phyloP scores from a whole-genome alignment of 2,113 vertebrate species.

The Callocephalon fimbriatum region DNA sequence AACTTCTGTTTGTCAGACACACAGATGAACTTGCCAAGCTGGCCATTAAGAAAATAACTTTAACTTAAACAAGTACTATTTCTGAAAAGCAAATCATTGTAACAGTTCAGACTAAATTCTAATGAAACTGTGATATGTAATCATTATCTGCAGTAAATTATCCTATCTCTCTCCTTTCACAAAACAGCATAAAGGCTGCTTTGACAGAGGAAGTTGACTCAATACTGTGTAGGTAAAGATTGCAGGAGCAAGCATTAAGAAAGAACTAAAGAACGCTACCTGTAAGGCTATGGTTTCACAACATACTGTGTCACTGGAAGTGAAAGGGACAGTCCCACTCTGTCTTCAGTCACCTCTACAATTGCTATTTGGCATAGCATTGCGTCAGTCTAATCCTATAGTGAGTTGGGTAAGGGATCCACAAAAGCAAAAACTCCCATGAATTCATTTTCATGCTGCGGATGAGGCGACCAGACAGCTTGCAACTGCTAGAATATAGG shows the following conservation, averaged over 20 bases:
- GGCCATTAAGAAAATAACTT: neutral
- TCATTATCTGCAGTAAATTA: neutral
- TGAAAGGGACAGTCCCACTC: neutral
- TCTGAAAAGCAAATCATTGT: neutral
- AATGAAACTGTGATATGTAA: neutral
- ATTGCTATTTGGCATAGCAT: neutral
- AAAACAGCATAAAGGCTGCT: neutral
- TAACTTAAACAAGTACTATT: neutral
- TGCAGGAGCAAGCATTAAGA: neutral
- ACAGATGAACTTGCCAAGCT: neutral
- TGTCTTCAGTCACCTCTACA: neutral
- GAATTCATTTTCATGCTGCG: neutral
- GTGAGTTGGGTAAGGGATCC: neutral
- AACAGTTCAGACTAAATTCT: neutral
- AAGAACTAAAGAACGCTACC: neutral
- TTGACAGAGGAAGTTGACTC: neutral
- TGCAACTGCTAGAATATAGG: neutral
- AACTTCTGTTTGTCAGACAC: neutral
- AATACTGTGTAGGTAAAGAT: neutral
- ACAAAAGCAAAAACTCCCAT: neutral
- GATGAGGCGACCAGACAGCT: neutral
- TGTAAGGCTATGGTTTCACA: neutral
- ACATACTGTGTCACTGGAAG: neutral
- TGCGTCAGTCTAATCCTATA: neutral
- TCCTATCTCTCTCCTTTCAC: neutral